Conservation (phyloP, 2,797 vertebrate genomes). For the Acestrorhynchus altus region DNA sequence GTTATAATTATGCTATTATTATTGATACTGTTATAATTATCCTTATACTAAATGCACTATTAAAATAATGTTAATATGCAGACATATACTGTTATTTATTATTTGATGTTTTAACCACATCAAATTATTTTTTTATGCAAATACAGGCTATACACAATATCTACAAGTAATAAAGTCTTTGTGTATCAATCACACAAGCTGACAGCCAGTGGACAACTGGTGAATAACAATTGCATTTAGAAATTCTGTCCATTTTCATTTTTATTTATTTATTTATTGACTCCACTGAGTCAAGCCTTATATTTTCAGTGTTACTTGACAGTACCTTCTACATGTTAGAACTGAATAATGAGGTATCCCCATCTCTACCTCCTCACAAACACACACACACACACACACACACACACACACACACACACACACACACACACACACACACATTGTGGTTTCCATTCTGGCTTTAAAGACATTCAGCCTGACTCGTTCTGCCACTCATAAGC, state of each 20-base stretch:
- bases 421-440: neutral
- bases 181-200: neutral
- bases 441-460: constrained; percentile 29
- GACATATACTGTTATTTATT: too few relatives aligned
- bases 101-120: too few relatives aligned
- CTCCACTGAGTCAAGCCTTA: neutral
- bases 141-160: neutral
- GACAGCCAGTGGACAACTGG: neutral
- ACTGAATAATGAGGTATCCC: constrained; percentile 29
- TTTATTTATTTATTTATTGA: neutral
- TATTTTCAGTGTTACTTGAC: neutral
- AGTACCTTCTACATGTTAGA: neutral
- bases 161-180: neutral
- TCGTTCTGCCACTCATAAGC: constrained; percentile 25
- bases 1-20: too few relatives aligned
- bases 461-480: constrained; percentile 10
- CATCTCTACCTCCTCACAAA: constrained; percentile 25
- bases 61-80: too few relatives aligned
- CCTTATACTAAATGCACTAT: too few relatives aligned
- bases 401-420: too few relatives aligned
- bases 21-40: too few relatives aligned
- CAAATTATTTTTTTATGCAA: too few relatives aligned
- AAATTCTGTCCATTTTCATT: neutral
- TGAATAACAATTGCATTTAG: neutral
- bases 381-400: too few relatives aligned